phyloP scores from a whole-genome alignment of 2,797 vertebrate species.

The Carduelis carduelis region DNA sequence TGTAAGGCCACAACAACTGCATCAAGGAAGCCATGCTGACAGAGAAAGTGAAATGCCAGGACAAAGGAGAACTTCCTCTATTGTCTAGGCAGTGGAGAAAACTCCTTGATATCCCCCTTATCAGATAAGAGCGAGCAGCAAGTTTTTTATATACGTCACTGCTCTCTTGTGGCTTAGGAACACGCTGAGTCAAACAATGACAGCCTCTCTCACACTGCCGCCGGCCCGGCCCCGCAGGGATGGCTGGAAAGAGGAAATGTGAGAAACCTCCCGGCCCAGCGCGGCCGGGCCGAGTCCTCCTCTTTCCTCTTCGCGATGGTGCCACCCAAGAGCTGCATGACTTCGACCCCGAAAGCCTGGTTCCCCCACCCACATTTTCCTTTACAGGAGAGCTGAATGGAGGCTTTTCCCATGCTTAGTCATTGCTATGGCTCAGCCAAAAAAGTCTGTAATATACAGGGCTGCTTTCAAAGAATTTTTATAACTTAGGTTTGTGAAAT shows the following conservation, averaged over 20 bases:
- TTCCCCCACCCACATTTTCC: conserved; percentile 76
- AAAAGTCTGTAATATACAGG: background rate
- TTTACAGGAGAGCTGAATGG: conserved; percentile 56
- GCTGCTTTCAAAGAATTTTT: conserved; percentile 78
- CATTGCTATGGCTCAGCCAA: conserved; percentile 62
- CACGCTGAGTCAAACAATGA: conserved; percentile 73
- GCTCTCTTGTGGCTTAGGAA: conserved; percentile 72
- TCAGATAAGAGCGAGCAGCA: conserved; percentile 10
- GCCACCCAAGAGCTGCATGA: conserved; percentile 12
- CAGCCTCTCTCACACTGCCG: background rate
- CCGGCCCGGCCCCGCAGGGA: background rate
- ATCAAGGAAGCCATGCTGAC: background rate
- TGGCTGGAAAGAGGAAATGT: conserved; percentile 74
- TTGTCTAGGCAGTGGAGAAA: conserved; percentile 64
- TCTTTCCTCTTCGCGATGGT: conserved; percentile 46
- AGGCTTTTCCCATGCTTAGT: conserved; percentile 72
- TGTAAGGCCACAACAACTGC: background rate
- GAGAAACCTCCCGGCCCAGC: conserved; percentile 52
- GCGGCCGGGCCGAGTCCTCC: background rate
- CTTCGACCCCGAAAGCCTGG: background rate
- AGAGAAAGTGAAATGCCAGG: conserved; percentile 52
- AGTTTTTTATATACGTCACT: conserved; percentile 47
- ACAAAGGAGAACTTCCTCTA: conserved; percentile 36
- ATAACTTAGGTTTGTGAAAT: background rate
- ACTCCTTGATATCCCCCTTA: conserved; percentile 64